Evolutionary conservation across 2,797 vertebrate genomes (phyloP), one percentile per base, ranked within the genome.

Genomic region (Nannoperca australis): DNA sequence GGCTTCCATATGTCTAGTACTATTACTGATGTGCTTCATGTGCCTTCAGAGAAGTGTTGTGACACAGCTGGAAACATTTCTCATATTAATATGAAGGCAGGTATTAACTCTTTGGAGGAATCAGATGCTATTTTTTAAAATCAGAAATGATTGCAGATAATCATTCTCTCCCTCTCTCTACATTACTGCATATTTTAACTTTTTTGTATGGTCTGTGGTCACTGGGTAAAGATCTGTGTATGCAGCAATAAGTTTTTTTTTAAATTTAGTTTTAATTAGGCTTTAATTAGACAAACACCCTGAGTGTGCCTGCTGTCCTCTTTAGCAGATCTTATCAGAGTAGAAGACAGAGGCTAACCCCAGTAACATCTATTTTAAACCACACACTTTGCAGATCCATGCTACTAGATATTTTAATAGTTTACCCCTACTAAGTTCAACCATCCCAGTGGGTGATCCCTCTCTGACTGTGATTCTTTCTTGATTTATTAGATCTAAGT

Each of bases 401-500:
- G 27, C n/a, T 34, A 24, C 14, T n/a, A 22, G 5, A 70, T 45
- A 4, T 55, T 61, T 69, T 69, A 69, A 81, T 65, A 72, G 74
- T 80, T 79, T 36, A 80, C 11, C 15, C 13, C 40, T 54, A 64
- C 27, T 13, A 61, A 50, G 45, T 49, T 75, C 54, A 73, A 0
- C 47, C 17, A n/a, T 58, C 54, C 50, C 75, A 59, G 60, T 2
- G 45, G 68, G 55, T 20, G 64, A 76, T 54, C 32, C 4, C 44
- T 50, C 20, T 5, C 32, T 51, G 42, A 58, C 70, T 58, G 36
- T 30, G n/a, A 54, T 49, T 24, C 11, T 24, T 32, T 51, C 36
- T 18, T 44, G 8, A 73, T 62, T 36, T 22, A 22, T 53, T 20
- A 32, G 44, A 72, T 58, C n/a, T 45, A 42, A 42, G n/a, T 18